Evolutionary conservation across 2,888 invertebrate genomes (phyloP), one percentile per base, ranked within the genome.

Genomic region (Coremacera marginata): DNA sequence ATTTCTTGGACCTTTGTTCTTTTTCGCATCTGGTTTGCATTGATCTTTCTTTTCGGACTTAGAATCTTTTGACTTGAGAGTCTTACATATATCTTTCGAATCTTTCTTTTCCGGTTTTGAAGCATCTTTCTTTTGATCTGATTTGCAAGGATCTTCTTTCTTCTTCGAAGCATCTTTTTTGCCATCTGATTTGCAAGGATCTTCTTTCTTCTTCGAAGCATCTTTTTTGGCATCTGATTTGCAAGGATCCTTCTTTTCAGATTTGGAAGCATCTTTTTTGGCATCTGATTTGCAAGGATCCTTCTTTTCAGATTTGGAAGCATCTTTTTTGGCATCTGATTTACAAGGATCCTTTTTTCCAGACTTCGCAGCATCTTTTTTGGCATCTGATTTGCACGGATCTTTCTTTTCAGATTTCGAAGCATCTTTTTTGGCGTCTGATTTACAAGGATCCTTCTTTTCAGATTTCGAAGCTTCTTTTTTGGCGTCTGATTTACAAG

Each of bases 191-290:
- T 71, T 73, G 44, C 75, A 80, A n/a, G 75, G 70, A 60, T 73
- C 75, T 14, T 73, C 79, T 9, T 67, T 71, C 5, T 67, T 70
- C 27, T 27, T 78, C 1, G 81, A 80, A 2, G 76, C 70, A 51
- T 78, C 31, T 51, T 60, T 52, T 51, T 78, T 34, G 16, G n/a
- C 1, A 7, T 44, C 57, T 0, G 68, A 27, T n/a, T 68, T 68
- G 5, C 55, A 55, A 2, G 70, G 52, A 55, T 31, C 31, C 3
- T 3, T 31, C 31, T 31, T 37, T 7, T 37, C 7, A 7, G 31
- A 3, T 7, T 37, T 37, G 1, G 31, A 3, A 31, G 5, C 37
- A 37, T 73, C 75, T 14, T 73, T 80, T 9, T 67, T 71, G 16
- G 1, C 8, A 2, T 67, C 73, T 2, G 57, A 37, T 34, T 27